Evolutionary conservation across 2,113 vertebrate species (phyloP).

Genomic region (Arvicanthis niloticus): DNA sequence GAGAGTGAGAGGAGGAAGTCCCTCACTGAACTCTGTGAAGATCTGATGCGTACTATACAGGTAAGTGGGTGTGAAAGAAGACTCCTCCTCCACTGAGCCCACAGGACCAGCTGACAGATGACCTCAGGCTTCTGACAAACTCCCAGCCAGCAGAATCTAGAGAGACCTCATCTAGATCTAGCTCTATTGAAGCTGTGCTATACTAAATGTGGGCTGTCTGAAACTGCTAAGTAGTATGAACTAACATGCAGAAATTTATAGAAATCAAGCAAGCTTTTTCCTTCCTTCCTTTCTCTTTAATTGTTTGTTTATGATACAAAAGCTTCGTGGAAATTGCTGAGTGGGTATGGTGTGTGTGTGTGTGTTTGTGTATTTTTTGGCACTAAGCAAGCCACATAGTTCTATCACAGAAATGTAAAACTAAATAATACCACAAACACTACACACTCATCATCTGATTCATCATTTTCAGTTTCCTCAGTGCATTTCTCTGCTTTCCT

Average conservation of each 20-base stretch:
- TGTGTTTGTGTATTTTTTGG: not conserved
- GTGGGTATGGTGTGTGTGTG: too few relatives aligned
- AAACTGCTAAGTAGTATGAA: too few relatives aligned
- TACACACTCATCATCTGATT: too few relatives aligned
- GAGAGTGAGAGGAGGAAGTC: not conserved
- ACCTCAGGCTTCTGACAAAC: too few relatives aligned
- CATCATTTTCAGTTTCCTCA: too few relatives aligned
- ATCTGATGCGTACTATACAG: not conserved
- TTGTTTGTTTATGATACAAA: not conserved
- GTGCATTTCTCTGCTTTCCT: not conserved
- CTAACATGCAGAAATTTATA: too few relatives aligned
- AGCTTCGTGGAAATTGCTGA: not conserved
- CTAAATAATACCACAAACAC: not conserved
- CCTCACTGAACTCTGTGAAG: not conserved
- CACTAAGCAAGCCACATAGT: not conserved
- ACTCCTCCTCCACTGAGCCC: not conserved
- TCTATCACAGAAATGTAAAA: not conserved
- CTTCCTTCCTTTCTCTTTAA: not conserved
- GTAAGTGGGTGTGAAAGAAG: not conserved
- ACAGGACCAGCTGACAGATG: not conserved
- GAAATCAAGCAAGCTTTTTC: not conserved
- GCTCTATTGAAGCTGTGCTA: too few relatives aligned
- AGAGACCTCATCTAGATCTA: too few relatives aligned
- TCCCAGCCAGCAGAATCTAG: too few relatives aligned
- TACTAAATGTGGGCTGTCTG: too few relatives aligned